Conservation (phyloP, 2,888 invertebrate species). For the Plagiodera versicolora region DNA sequence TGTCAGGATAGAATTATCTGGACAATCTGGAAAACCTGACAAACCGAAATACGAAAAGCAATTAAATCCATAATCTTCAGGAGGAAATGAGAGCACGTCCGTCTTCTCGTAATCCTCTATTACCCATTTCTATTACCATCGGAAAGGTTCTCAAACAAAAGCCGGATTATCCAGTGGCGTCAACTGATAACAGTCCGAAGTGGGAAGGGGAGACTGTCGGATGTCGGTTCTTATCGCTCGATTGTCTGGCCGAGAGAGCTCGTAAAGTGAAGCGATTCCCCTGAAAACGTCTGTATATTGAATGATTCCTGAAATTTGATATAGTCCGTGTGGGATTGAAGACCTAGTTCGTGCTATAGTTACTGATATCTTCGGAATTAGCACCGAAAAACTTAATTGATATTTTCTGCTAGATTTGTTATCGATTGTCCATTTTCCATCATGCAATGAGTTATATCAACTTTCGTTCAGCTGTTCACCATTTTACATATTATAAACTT, state of each 20-base stretch:
- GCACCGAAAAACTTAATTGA: too few species aligned
- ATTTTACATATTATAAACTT: too few species aligned
- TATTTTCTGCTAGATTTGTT: too few species aligned
- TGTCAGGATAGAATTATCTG: neutral
- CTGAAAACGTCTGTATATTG: neutral
- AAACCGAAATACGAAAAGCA: neutral
- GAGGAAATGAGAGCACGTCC: constrained; percentile 40
- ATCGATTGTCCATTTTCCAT: too few species aligned
- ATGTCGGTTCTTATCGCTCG: neutral
- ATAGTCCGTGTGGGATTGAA: neutral
- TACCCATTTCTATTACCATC: constrained; percentile 48
- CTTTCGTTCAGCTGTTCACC: too few species aligned
- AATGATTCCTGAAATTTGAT: neutral
- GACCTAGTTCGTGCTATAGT: too few species aligned
- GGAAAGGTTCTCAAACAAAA: constrained; percentile 49
- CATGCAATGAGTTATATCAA: too few species aligned
- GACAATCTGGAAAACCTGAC: neutral
- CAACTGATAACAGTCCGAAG: neutral
- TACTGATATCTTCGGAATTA: too few species aligned
- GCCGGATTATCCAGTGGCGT: constrained; percentile 35
- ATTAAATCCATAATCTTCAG: constrained; percentile 38
- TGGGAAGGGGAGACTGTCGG: neutral
- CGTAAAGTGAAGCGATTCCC: neutral
- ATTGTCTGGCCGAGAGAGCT: neutral
- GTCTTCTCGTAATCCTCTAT: constrained; percentile 41